Evolutionary conservation across 2,113 vertebrate species (phyloP).

Genomic region (Corythoichthys haematopterus): DNA sequence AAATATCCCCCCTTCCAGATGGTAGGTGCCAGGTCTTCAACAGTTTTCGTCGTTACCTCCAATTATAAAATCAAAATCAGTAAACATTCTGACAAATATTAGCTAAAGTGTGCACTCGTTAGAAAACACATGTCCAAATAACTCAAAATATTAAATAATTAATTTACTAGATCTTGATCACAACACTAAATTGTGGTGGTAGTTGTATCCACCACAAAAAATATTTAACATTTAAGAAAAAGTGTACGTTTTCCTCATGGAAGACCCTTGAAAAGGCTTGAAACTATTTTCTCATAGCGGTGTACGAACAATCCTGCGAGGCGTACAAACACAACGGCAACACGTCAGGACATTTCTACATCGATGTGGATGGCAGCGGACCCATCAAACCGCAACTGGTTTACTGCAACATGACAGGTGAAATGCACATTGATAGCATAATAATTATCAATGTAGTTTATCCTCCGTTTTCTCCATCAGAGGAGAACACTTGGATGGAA

Average conservation of each 20-base stretch:
- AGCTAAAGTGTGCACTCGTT: no score
- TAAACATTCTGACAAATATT: no score
- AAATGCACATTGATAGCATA: not conserved
- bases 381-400: conserved; percentile 75
- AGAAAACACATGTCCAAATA: no score
- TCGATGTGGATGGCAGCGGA: conserved; percentile 85
- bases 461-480: conserved; percentile 14
- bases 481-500: conserved; percentile 81
- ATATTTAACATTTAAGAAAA: not conserved
- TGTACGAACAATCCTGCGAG: conserved; percentile 83
- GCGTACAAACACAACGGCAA: conserved; percentile 81
- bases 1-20: no score
- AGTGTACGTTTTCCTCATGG: no score
- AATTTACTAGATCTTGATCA: no score
- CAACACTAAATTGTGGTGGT: no score
- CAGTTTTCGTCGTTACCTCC: no score
- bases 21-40: no score
- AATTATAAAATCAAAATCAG: no score
- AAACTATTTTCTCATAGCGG: conserved; percentile 29
- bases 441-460: not conserved
- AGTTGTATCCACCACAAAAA: not conserved
- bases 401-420: conserved; percentile 82
- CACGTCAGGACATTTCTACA: conserved; percentile 77
- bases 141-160: no score
- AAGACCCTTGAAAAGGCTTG: not conserved